Percentiles rank a stretch among this genome's conserved stretches.
These are phyloP conservation scores for Varanus salvator DNA, from an alignment of 2,113 vertebrate genomes.

Conservation along the genomic window DNA sequence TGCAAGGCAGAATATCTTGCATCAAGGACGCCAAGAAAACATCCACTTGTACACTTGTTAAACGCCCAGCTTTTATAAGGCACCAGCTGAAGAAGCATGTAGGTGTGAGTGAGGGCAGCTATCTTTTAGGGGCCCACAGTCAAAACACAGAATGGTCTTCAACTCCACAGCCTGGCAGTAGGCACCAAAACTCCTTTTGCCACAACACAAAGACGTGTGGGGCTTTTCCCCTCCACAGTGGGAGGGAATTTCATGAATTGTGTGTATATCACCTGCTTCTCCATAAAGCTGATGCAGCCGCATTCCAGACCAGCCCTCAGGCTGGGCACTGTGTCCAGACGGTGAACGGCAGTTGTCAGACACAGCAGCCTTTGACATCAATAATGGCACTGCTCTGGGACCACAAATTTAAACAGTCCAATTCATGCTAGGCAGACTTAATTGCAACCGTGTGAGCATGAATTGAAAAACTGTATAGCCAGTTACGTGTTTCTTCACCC, in stretches of 20 bases:
- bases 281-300: neutral
- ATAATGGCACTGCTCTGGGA: neutral
- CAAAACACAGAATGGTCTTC: neutral
- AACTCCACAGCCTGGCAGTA: neutral
- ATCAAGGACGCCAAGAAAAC: neutral
- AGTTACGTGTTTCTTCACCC: neutral
- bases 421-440: neutral
- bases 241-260: neutral
- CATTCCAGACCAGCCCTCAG: neutral
- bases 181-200: neutral
- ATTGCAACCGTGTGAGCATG: neutral
- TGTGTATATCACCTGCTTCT: neutral
- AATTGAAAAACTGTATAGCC: neutral
- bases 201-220: neutral
- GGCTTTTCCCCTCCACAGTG: neutral
- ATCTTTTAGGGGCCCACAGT: neutral
- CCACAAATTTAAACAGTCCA: neutral
- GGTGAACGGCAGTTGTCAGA: neutral
- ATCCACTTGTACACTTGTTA: neutral
- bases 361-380: neutral
- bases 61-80: neutral
- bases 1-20: neutral
- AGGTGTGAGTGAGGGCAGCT: neutral
- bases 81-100: neutral
- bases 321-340: too few relatives aligned